phyloP scores from a whole-genome alignment of 23 tunicate genomes.

The Trididemnum nubilum region DNA sequence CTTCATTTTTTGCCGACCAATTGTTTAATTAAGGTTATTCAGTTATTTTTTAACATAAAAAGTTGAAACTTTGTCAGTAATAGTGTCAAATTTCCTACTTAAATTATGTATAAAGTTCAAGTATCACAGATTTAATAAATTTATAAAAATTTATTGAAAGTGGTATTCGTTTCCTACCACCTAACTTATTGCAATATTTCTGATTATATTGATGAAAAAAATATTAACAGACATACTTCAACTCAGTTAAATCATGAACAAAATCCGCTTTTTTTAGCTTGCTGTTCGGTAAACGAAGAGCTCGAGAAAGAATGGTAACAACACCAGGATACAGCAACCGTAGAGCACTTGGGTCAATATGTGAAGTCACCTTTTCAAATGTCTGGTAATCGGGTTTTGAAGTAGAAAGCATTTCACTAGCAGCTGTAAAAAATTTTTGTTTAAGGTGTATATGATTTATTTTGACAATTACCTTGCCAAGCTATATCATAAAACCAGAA shows the following conservation, averaged over 20 bases:
- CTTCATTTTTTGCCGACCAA: too few relatives aligned
- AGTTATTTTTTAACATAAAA: too few relatives aligned
- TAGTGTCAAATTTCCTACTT: too few relatives aligned
- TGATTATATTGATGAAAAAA: too few relatives aligned
- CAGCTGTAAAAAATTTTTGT: conserved; percentile 63
- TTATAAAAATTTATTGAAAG: too few relatives aligned
- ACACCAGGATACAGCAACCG: conserved; percentile 68
- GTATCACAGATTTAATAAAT: too few relatives aligned
- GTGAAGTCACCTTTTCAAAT: conserved; percentile 28
- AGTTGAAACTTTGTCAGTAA: too few relatives aligned
- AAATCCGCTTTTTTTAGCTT: conserved; percentile 49
- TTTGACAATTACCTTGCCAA: neutral
- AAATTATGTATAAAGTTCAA: too few relatives aligned
- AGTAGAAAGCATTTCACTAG: conserved; percentile 30
- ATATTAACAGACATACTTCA: conserved; percentile 59
- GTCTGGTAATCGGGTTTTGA: conserved; percentile 3
- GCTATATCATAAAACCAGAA: too few relatives aligned
- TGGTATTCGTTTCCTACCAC: too few relatives aligned
- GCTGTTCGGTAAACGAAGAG: conserved; percentile 49
- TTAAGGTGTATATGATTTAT: neutral
- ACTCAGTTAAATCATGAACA: conserved; percentile 42
- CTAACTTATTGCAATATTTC: too few relatives aligned
- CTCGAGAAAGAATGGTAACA: conserved; percentile 36
- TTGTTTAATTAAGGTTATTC: too few relatives aligned
- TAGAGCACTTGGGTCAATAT: conserved; percentile 16